Conservation (phyloP, 2,797 vertebrate genomes). For the Oryzias sinensis region DNA sequence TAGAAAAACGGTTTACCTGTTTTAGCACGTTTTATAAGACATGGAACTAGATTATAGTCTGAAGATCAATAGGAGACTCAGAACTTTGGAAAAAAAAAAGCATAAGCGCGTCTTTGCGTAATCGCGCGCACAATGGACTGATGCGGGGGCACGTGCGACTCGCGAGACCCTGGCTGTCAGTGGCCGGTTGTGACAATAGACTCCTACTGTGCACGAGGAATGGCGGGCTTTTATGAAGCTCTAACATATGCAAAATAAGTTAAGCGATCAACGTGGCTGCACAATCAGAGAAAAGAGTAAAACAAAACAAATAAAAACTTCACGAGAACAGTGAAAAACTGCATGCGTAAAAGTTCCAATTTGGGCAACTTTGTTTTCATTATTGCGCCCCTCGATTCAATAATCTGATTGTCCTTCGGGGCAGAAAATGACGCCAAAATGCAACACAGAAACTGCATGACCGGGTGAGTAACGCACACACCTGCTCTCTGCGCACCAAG, state of each 20-base stretch:
- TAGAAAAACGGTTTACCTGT: conserved; percentile 51
- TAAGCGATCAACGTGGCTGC: conserved; percentile 22
- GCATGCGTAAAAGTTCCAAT: not conserved
- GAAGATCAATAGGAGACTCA: conserved; percentile 13
- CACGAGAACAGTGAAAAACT: not conserved
- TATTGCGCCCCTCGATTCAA: conserved; percentile 29
- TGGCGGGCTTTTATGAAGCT: conserved; percentile 52
- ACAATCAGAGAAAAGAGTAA: too few relatives aligned
- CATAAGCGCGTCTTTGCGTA: conserved; percentile 67
- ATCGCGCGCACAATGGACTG: conserved; percentile 76
- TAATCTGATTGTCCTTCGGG: conserved; percentile 29
- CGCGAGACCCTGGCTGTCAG: conserved; percentile 70
- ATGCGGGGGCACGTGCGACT: conserved; percentile 79
- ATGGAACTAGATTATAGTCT: conserved; percentile 34
- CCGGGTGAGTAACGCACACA: conserved; percentile 69
- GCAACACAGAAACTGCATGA: conserved; percentile 62
- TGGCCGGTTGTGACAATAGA: conserved; percentile 62
- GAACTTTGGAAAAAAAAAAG: conserved; percentile 4
- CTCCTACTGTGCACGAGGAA: conserved; percentile 64
- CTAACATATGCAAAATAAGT: conserved; percentile 44
- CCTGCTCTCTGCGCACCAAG: conserved; percentile 76
- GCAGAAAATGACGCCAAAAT: conserved; percentile 63
- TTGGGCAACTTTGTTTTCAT: conserved; percentile 8
- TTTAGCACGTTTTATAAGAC: conserved; percentile 45
- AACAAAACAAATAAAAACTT: too few relatives aligned